These are phyloP conservation scores for Drosophila greeni DNA, from an alignment of 2,888 invertebrate genomes.

Conservation along the genomic window DNA sequence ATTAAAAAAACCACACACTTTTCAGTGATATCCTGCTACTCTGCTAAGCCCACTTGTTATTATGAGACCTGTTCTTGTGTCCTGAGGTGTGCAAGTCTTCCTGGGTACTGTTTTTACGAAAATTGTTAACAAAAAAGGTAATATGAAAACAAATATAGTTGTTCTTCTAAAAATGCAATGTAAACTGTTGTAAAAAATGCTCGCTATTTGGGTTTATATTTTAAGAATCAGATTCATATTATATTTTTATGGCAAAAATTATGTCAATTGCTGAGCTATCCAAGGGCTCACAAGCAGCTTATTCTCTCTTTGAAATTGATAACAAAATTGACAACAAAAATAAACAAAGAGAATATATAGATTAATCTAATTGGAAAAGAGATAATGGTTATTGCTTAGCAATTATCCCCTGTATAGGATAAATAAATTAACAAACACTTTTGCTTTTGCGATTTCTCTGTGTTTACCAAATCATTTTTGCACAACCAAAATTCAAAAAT, in stretches of 20 bases:
- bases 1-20: too few species aligned
- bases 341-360: too few species aligned
- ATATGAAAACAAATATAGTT: neutral
- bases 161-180: neutral
- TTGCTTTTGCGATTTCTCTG: too few species aligned
- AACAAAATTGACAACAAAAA: neutral
- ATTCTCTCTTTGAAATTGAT: neutral
- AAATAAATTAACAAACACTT: too few species aligned
- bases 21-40: neutral
- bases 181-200: neutral
- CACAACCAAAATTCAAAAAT: too few species aligned
- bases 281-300: neutral
- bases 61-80: neutral
- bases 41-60: neutral
- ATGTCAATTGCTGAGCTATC: neutral
- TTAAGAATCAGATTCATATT: too few species aligned
- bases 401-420: too few species aligned
- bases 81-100: too few species aligned
- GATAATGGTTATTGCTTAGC: too few species aligned
- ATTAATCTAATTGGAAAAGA: too few species aligned
- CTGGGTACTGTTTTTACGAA: neutral
- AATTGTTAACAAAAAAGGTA: neutral
- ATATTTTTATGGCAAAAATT: too few species aligned
- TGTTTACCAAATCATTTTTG: too few species aligned
- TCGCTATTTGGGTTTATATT: neutral